A percentile compares a stretch with the other conserved stretches of the same genome.
phyloP scores from a whole-genome alignment of 2,113 vertebrate genomes.

The Tenrec ecaudatus region DNA sequence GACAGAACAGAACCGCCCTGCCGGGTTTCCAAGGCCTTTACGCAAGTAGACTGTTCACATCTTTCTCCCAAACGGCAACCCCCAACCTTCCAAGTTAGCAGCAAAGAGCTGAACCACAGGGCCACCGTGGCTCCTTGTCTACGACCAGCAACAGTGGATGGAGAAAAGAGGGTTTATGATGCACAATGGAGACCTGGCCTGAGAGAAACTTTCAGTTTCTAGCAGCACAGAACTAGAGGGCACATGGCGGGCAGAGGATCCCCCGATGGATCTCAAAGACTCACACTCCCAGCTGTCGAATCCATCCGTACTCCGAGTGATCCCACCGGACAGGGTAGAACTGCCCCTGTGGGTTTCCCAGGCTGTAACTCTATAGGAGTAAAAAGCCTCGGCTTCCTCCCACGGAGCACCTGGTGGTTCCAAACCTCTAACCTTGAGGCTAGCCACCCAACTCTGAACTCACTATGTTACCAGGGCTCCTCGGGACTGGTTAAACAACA shows the following conservation, averaged over 20 bases:
- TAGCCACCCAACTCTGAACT: too few species aligned
- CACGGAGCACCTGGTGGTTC: too few species aligned
- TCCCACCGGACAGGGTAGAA: too few species aligned
- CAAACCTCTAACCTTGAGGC: too few species aligned
- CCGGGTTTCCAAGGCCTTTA: neutral
- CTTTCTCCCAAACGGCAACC: neutral
- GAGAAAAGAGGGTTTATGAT: neutral
- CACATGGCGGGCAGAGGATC: neutral
- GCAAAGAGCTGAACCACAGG: neutral
- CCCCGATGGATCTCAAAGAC: neutral
- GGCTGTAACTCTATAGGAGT: too few species aligned
- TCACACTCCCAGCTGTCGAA: too few species aligned
- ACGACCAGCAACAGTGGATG: neutral
- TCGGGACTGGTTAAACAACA: too few species aligned
- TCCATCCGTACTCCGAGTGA: too few species aligned
- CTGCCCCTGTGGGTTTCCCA: too few species aligned
- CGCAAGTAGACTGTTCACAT: neutral
- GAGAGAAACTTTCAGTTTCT: neutral
- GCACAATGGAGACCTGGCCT: neutral
- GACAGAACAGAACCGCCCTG: neutral
- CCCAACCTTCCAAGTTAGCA: neutral
- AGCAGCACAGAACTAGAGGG: neutral
- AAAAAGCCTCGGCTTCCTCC: too few species aligned
- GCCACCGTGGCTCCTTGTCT: neutral
- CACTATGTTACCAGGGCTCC: too few species aligned